Percentiles rank a stretch among this genome's conserved stretches.
phyloP scores from a whole-genome alignment of 1,140 invertebrate species.

The Limonius californicus region DNA sequence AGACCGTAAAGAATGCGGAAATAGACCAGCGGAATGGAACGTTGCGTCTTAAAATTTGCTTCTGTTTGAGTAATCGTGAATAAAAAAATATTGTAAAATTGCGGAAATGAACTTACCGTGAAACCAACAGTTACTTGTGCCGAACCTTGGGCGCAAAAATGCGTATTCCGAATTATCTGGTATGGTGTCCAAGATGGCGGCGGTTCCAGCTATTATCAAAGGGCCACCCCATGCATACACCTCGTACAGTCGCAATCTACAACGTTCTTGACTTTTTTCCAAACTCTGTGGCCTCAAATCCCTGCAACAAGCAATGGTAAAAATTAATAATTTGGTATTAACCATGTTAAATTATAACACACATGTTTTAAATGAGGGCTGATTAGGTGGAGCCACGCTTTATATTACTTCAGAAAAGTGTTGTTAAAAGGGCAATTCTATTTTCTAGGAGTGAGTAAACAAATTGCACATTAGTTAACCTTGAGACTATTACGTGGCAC shows the following conservation, averaged over 20 bases:
- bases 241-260: constrained; percentile 69
- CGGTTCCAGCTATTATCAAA: constrained; percentile 66
- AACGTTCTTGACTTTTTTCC: constrained; percentile 75
- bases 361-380: too few relatives aligned
- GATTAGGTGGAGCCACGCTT: too few relatives aligned
- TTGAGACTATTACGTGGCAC: too few relatives aligned
- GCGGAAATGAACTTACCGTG: constrained; percentile 63
- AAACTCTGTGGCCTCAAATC: constrained; percentile 76
- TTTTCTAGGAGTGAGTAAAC: too few relatives aligned
- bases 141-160: constrained; percentile 69
- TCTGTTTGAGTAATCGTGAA: too few relatives aligned
- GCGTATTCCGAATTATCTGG: constrained; percentile 52
- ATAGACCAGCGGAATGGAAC: neutral
- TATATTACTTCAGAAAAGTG: too few relatives aligned
- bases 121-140: constrained; percentile 74
- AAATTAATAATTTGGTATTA: neutral
- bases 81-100: too few relatives aligned
- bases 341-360: too few relatives aligned
- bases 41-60: neutral
- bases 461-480: too few relatives aligned
- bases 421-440: too few relatives aligned
- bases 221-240: constrained; percentile 79
- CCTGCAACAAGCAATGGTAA: constrained; percentile 52
- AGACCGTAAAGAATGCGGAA: neutral
- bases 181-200: constrained; percentile 64